Conservation (phyloP, 2,797 vertebrate species). For the Bufotes viridis region DNA sequence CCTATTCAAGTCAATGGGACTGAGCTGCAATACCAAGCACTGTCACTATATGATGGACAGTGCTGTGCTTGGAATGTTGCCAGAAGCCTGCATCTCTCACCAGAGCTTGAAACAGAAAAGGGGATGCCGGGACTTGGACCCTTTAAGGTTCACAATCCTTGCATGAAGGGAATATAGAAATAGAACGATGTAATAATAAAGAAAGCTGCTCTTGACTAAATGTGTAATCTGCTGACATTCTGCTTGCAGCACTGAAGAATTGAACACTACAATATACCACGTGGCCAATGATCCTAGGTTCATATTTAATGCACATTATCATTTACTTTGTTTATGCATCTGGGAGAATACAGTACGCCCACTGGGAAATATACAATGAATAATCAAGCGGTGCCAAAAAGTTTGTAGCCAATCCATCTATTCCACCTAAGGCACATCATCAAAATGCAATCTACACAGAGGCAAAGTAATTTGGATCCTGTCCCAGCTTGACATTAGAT, state of each 20-base stretch:
- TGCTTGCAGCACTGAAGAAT: not conserved
- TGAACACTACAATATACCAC: not conserved
- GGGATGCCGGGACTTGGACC: too few species aligned
- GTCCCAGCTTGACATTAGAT: conserved; percentile 42
- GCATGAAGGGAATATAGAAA: not conserved
- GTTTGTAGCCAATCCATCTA: conserved; percentile 42
- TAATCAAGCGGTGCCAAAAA: conserved; percentile 40
- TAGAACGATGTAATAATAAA: not conserved
- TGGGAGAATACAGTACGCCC: conserved; percentile 2
- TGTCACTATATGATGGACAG: too few species aligned
- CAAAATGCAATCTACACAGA: conserved; percentile 47
- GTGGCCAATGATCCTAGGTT: conserved; percentile 9
- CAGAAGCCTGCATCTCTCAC: too few species aligned
- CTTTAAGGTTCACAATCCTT: not conserved
- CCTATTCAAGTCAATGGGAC: too few species aligned
- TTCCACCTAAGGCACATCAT: conserved; percentile 50
- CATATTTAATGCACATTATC: conserved; percentile 42
- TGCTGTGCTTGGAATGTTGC: too few species aligned
- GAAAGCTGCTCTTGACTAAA: conserved; percentile 27
- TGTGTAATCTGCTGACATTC: not conserved
- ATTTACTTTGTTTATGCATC: conserved; percentile 45
- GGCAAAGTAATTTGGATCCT: conserved; percentile 51
- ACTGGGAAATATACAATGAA: conserved; percentile 25
- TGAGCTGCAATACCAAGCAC: too few species aligned
- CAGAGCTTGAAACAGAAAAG: too few species aligned